Base-by-base conservation (phyloP, 2,113 vertebrate genomes). In the Electrona antarctica region DNA sequence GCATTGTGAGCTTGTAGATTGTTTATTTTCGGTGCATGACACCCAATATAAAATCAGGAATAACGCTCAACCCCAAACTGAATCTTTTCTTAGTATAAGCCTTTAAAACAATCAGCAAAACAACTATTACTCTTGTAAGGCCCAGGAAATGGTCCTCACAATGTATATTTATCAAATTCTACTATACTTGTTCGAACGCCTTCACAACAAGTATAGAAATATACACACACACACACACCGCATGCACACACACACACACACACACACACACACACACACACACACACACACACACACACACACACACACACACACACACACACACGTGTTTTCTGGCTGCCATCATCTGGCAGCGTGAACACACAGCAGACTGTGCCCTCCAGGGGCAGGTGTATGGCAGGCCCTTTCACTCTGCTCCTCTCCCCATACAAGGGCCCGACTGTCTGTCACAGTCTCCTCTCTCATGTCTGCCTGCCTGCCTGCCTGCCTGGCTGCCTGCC, bases 341-440 rank as follows among this genome's bases (percentile, higher is more conserved):
- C 80, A 61, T 88, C 80, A 74, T 85, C 69, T 8, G 74, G 82
- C 83, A 80, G 80, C 76, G 50, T 21, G 70, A 64, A 7, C 79
- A 62, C 72, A 65, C 78, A 79, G 21, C 79, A 81, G 85, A 79
- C 60, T 63, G 45, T 15, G 72, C 58, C 77, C 82, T 66, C 70
- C 2, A 12, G 74, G 80, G 76, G 78, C 73, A 79, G 79, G 78
- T 81, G 85, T 81, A 70, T 85, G 82, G 84, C 79, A 81, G 77
- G 66, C 56, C 63, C 73, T 69, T n/a, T 5, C 3, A 62, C 69
- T 80, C 82, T 41, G 46, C 9, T 45, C 66, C 41, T 11, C 52
- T 69, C n/a, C 74, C 79, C 0, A 12, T 33, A 68, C 76, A 69
- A 70, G 33, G 68, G 48, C 13, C 71, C 81, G 73, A 67, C 80